Conservation (phyloP, 1,140 invertebrate genomes). For the Bombus difficillimus region DNA sequence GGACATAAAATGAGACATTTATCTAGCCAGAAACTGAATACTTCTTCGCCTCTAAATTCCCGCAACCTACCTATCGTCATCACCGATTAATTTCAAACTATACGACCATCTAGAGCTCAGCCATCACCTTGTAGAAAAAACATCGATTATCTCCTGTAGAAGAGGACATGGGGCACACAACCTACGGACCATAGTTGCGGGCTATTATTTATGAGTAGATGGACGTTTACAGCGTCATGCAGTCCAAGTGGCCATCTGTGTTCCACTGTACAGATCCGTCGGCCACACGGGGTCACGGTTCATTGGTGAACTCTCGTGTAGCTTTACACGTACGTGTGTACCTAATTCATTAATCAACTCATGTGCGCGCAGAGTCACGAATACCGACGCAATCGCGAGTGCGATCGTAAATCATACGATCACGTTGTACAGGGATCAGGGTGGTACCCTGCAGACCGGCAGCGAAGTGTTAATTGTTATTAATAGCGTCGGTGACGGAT, state of each 20-base stretch:
- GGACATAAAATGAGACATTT: too few species aligned
- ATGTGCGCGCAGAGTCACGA: conserved; percentile 10
- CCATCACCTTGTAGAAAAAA: not conserved
- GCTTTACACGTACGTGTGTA: not conserved
- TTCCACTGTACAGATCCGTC: not conserved
- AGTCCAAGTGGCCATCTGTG: conserved; percentile 28
- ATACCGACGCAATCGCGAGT: conserved; percentile 5
- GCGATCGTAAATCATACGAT: conserved; percentile 46
- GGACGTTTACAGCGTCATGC: conserved; percentile 42
- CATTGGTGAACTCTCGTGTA: conserved; percentile 15
- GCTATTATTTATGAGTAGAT: conserved; percentile 6
- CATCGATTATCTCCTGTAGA: conserved; percentile 15
- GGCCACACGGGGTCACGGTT: conserved; percentile 12
- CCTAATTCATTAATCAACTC: conserved; percentile 46
- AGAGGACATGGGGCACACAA: not conserved
- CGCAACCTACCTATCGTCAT: too few species aligned
- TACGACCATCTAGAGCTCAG: not conserved
- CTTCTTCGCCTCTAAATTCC: too few species aligned
- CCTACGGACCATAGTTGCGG: not conserved
- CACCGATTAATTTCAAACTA: not conserved
- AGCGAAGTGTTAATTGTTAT: conserved; percentile 21
- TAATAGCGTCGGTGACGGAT: conserved; percentile 1
- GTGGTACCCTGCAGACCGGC: not conserved
- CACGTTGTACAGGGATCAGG: conserved; percentile 14
- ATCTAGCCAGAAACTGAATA: too few species aligned